Base-by-base conservation (phyloP, 2,113 vertebrate genomes). In the Ibidorhyncha struthersii region DNA sequence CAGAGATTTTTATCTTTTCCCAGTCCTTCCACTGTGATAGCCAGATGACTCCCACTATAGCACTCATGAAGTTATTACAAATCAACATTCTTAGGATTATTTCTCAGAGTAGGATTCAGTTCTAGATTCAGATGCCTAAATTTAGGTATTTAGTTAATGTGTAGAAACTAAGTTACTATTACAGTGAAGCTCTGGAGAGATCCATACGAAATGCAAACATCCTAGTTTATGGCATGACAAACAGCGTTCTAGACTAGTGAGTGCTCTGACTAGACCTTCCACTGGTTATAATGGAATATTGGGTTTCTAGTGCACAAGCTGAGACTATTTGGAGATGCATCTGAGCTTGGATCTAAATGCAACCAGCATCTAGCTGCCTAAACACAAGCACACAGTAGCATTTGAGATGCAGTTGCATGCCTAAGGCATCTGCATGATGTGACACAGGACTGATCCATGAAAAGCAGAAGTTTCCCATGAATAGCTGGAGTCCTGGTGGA, bases 71-170 rank as follows among this genome's bases (percentile, higher is more conserved):
- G 91, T 36, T 56, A 86, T 9, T 72, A 69, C 34, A 72, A 41
- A 82, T 62, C 62, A 55, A 85, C 70, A 92, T 82, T 86, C 49
- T 86, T 77, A 12, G 43, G n/a, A 91, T 86, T 94, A 95, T 84
- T 92, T 91, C 73, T 95, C 66, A 76, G 38, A 79, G 52, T 11
- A 90, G n/a, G 47, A 82, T 76, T 76, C 87, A 74, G 47, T 16
- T 70, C 63, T 49, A 49, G 50, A 81, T 70, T 53, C 38, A 85
- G 52, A 93, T 32, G 43, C 6, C 59, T 86, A 76, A 56, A 89
- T 71, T 76, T 73, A 87, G 49, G 40, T 77, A 65, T 52, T 40
- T 56, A 80, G 32, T 26, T 65, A 45, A 45, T 9, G 8, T 32
- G 21, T 43, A 86, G 83, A 86, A 83, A 65, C 21, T 17, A 53